Conservation (phyloP, 2,797 vertebrate genomes). For the Phataginus tricuspis region DNA sequence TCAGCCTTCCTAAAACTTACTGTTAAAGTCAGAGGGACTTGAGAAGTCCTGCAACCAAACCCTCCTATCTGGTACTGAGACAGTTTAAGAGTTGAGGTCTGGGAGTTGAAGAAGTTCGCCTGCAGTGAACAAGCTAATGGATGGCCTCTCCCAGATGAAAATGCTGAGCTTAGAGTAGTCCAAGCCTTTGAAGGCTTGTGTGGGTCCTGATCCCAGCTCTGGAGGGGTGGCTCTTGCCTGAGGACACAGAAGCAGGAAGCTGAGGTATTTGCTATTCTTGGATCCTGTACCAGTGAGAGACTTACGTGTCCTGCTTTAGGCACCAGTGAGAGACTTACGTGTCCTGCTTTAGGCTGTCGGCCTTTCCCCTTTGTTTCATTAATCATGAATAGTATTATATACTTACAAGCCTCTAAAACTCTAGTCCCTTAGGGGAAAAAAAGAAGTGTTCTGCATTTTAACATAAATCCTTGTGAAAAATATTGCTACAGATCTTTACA, state of each 20-base stretch:
- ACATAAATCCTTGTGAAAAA: neutral
- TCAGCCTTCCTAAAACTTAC: neutral
- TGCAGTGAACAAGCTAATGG: neutral
- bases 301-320: neutral
- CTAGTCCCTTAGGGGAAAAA: neutral
- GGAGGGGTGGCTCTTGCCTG: neutral
- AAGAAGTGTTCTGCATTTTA: neutral
- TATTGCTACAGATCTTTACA: neutral
- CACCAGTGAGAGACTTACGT: neutral
- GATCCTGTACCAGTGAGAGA: neutral
- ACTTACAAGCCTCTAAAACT: neutral
- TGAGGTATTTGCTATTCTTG: neutral
- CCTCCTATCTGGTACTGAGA: neutral
- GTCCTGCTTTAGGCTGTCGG: neutral
- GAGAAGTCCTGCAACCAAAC: neutral
- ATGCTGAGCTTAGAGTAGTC: neutral
- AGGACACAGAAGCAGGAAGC: neutral
- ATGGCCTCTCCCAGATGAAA: neutral
- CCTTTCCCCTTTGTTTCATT: neutral
- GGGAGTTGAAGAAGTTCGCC: neutral
- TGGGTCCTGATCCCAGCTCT: neutral
- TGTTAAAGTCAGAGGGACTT: neutral
- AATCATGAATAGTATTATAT: neutral
- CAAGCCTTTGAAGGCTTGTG: neutral
- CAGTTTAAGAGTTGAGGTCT: neutral